These are phyloP conservation scores for Microplitis demolitor DNA, from an alignment of 1,140 invertebrate genomes.

Conservation along the genomic window DNA sequence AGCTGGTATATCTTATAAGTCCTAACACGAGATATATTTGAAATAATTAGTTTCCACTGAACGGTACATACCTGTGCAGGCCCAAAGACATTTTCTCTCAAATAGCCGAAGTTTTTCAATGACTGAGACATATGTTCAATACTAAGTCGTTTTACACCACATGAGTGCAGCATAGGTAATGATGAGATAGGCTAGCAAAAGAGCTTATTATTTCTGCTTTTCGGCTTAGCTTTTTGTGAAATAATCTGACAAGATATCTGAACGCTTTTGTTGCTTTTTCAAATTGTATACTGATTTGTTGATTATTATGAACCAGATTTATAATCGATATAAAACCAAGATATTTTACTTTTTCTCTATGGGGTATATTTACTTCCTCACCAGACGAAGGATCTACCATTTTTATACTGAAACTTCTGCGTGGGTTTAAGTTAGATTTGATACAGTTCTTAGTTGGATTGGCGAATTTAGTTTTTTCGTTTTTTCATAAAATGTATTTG, in stretches of 20 bases:
- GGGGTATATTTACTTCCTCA: no score
- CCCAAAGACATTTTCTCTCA: constrained; percentile 16
- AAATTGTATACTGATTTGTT: background rate
- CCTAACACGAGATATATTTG: no score
- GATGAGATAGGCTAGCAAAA: constrained; percentile 14
- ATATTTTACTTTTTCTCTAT: background rate
- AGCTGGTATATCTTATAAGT: background rate
- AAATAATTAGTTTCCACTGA: no score
- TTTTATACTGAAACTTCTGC: background rate
- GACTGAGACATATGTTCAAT: background rate
- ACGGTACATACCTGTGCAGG: no score
- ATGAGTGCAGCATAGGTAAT: background rate
- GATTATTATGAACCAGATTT: background rate
- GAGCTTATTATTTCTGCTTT: constrained; percentile 22
- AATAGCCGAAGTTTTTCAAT: constrained; percentile 24
- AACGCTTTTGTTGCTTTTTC: background rate
- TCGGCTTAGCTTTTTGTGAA: constrained; percentile 7
- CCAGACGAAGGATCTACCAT: background rate
- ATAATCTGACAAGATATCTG: background rate
- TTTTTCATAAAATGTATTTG: no score
- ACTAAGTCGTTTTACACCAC: constrained; percentile 1
- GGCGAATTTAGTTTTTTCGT: background rate
- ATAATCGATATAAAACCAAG: background rate
- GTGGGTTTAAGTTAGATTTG: background rate
- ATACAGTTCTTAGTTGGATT: background rate